phyloP scores from a whole-genome alignment of 2,888 invertebrate genomes.

The Anticlea derivata region DNA sequence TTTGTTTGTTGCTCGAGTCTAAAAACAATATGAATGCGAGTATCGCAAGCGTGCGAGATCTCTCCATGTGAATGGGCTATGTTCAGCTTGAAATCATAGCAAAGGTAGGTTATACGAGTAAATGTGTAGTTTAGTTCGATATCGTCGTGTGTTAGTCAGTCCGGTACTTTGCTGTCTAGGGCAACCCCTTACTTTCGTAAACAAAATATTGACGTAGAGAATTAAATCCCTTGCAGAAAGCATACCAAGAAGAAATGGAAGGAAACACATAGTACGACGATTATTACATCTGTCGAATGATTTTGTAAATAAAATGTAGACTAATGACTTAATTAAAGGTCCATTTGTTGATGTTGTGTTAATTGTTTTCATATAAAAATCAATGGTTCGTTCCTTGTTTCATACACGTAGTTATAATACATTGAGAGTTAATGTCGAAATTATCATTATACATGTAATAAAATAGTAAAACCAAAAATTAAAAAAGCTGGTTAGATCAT shows the following conservation, averaged over 20 bases:
- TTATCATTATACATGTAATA: too few relatives aligned
- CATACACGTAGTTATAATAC: constrained; percentile 5
- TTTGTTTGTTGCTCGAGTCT: too few relatives aligned
- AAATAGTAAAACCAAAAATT: too few relatives aligned
- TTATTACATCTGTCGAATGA: constrained; percentile 56
- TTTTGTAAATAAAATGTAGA: constrained; percentile 38
- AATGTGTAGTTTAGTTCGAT: constrained; percentile 69
- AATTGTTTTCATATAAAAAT: constrained; percentile 8
- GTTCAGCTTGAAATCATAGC: constrained; percentile 41
- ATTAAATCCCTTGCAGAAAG: constrained; percentile 81
- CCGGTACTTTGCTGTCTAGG: constrained; percentile 34
- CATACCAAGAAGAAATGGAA: constrained; percentile 74
- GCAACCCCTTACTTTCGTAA: constrained; percentile 36
- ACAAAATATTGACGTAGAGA: constrained; percentile 59
- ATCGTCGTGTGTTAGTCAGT: constrained; percentile 57
- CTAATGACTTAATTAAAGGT: constrained; percentile 25
- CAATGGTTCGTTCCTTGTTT: constrained; percentile 13
- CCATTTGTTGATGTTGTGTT: constrained; percentile 22
- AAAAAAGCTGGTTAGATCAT: too few relatives aligned
- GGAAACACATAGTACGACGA: constrained; percentile 72
- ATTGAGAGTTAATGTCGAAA: constrained; percentile 5
- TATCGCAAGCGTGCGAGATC: too few relatives aligned
- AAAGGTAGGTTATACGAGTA: constrained; percentile 33
- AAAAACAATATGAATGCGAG: too few relatives aligned
- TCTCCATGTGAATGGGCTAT: constrained; percentile 46